phyloP scores from a whole-genome alignment of 2,888 invertebrate genomes.

The Altica lythri region DNA sequence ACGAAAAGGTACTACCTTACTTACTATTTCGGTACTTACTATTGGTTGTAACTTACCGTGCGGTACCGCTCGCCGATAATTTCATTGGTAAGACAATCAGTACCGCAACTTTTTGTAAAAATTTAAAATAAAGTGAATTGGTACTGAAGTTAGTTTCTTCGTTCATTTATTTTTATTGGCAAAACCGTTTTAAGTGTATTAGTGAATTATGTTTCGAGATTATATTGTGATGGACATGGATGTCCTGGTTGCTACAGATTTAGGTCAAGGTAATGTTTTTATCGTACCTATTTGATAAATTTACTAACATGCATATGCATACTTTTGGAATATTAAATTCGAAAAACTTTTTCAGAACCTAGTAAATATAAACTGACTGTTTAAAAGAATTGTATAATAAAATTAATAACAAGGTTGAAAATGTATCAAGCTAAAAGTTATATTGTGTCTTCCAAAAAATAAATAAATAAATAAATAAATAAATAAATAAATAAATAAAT shows the following conservation, averaged over 20 bases:
- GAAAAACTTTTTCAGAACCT: too few relatives aligned
- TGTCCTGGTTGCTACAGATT: constrained; percentile 37
- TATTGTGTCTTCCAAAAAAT: too few relatives aligned
- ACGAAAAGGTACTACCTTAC: constrained; percentile 8
- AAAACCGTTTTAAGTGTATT: constrained; percentile 13
- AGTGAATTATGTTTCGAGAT: constrained; percentile 44
- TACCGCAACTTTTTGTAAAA: background rate
- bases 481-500: too few relatives aligned
- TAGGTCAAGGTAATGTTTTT: constrained; percentile 45
- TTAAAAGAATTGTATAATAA: too few relatives aligned
- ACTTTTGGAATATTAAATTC: too few relatives aligned
- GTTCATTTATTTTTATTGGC: constrained; percentile 14
- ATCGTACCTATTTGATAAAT: too few relatives aligned
- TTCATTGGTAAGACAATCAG: background rate
- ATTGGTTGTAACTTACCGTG: background rate
- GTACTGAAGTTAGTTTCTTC: constrained; percentile 2
- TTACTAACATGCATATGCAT: too few relatives aligned
- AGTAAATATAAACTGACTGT: too few relatives aligned
- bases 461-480: too few relatives aligned
- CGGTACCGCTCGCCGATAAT: background rate
- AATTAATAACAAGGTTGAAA: too few relatives aligned
- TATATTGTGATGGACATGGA: constrained; percentile 46
- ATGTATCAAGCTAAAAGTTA: too few relatives aligned
- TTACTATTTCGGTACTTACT: constrained; percentile 2
- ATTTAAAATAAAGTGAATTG: too few relatives aligned